phyloP scores from a whole-genome alignment of 2,797 vertebrate genomes.

The Gallirallus australis region DNA sequence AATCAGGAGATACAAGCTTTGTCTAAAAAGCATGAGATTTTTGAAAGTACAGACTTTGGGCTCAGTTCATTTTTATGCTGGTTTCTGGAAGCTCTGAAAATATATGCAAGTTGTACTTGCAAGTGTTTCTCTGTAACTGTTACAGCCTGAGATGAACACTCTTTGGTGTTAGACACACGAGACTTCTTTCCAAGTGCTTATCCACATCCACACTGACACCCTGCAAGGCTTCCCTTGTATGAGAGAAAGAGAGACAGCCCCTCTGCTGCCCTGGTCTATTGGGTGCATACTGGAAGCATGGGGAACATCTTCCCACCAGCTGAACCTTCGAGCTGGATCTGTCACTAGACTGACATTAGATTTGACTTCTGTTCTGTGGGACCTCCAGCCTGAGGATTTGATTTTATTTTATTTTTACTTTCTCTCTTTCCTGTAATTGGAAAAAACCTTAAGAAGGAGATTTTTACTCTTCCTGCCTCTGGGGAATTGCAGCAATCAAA shows the following conservation, averaged over 20 bases:
- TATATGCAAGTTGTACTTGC: background rate
- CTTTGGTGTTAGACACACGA: background rate
- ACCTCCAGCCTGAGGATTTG: background rate
- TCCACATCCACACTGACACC: background rate
- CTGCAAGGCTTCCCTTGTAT: background rate
- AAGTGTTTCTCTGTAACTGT: background rate
- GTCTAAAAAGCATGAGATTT: background rate
- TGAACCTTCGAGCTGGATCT: background rate
- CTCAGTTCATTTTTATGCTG: constrained; percentile 12
- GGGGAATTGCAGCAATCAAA: background rate
- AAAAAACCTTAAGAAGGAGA: background rate
- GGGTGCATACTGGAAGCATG: background rate
- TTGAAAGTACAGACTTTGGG: background rate
- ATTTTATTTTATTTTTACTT: background rate
- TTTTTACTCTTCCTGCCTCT: background rate
- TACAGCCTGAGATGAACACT: background rate
- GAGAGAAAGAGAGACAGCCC: constrained; percentile 3
- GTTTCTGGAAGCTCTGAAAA: constrained; percentile 23
- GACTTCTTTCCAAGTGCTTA: background rate
- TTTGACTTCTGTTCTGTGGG: background rate
- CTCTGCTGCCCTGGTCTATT: background rate
- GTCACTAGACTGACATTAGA: background rate
- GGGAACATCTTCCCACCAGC: background rate
- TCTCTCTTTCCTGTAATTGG: background rate
- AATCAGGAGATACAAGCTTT: background rate